These are phyloP conservation scores for Psettodes erumei DNA, from an alignment of 2,113 vertebrate genomes.

Conservation along the genomic window DNA sequence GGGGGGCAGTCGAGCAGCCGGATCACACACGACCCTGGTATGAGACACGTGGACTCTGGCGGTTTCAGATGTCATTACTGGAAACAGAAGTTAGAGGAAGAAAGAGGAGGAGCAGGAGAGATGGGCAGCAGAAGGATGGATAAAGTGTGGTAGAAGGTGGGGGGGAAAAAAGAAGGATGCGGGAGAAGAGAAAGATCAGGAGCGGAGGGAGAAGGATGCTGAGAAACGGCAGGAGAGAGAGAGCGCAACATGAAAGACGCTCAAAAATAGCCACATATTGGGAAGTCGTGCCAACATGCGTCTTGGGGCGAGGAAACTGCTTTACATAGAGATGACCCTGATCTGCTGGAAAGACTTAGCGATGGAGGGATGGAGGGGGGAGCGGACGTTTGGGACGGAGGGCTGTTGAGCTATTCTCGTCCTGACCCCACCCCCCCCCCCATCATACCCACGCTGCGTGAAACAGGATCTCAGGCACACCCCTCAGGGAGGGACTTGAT, in stretches of 20 bases:
- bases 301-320: conserved; percentile 9
- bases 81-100: conserved; percentile 1
- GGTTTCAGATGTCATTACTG: conserved; percentile 29
- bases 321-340: conserved; percentile 41
- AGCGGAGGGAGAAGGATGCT: conserved; percentile 5
- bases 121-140: conserved; percentile 6
- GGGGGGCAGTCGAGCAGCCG: background rate
- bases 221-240: conserved; percentile 2
- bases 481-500: background rate
- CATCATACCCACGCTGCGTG: conserved; percentile 1
- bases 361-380: background rate
- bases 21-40: conserved; percentile 9
- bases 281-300: conserved; percentile 5
- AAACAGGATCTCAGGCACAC: conserved; percentile 50
- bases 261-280: conserved; percentile 9
- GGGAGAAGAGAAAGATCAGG: conserved; percentile 11
- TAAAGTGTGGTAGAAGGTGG: background rate
- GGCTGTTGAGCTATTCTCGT: conserved; percentile 58
- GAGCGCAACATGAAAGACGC: conserved; percentile 1
- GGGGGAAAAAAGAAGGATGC: background rate
- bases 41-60: conserved; percentile 2
- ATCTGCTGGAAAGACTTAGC: conserved; percentile 36
- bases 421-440: conserved; percentile 37
- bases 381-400: conserved; percentile 22
- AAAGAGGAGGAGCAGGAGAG: conserved; percentile 1